Conservation (phyloP, 2,113 vertebrate species). For the Vidua macroura region DNA sequence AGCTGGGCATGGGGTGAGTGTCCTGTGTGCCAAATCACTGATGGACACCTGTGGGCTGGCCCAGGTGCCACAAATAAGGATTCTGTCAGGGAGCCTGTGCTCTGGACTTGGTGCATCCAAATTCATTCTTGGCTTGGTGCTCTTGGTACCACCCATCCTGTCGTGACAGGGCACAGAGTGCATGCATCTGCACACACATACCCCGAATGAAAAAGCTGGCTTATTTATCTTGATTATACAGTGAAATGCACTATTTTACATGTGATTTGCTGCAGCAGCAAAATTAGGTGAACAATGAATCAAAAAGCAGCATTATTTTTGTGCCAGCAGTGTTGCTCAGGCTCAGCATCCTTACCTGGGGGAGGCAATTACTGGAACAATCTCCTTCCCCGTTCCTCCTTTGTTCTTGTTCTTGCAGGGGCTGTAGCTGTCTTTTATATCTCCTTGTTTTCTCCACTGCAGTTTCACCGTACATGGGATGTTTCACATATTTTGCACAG, state of each 20-base stretch:
- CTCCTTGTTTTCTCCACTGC: neutral
- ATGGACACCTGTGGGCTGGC: neutral
- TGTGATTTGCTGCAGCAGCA: slow-evolving; percentile 28
- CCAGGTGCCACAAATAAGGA: neutral
- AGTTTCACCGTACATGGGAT: neutral
- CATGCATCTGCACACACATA: rapidly evolving
- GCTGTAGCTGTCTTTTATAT: slow-evolving; percentile 33
- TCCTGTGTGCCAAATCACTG: neutral
- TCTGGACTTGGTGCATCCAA: neutral
- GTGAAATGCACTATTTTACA: neutral
- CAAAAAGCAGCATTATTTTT: neutral
- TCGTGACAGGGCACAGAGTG: neutral
- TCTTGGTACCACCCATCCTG: neutral
- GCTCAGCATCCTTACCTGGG: slow-evolving; percentile 48
- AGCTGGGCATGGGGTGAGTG: neutral
- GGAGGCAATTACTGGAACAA: slow-evolving; percentile 67
- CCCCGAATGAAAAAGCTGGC: neutral
- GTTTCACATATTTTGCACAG: neutral
- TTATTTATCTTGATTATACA: neutral
- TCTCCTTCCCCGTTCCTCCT: slow-evolving; percentile 4
- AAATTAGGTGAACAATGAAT: neutral
- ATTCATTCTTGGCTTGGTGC: neutral
- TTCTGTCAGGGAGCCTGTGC: neutral
- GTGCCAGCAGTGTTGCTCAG: neutral
- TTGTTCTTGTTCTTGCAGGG: slow-evolving; percentile 61